These are phyloP conservation scores for Apamea monoglypha DNA, from an alignment of 2,888 invertebrate species.

Conservation along the genomic window DNA sequence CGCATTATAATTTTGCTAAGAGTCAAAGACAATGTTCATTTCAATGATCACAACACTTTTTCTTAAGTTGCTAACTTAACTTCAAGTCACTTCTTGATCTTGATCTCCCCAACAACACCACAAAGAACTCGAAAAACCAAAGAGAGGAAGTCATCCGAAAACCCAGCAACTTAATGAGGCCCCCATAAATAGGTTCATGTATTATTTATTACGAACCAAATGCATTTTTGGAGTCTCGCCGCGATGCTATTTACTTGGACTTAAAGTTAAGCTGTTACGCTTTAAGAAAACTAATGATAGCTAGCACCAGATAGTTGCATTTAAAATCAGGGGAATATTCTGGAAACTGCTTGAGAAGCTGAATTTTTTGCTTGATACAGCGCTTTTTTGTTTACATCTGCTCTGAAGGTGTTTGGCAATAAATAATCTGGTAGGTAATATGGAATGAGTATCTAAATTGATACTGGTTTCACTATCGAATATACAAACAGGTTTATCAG, in stretches of 20 bases:
- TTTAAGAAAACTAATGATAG: slow-evolving; percentile 72
- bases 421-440: background rate
- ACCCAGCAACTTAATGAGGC: slow-evolving; percentile 81
- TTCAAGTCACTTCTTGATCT: background rate
- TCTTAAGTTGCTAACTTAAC: no score
- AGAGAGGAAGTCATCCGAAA: slow-evolving; percentile 73
- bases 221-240: slow-evolving; percentile 84
- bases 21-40: background rate
- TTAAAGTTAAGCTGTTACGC: slow-evolving; percentile 77
- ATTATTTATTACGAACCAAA: slow-evolving; percentile 84
- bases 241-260: slow-evolving; percentile 77
- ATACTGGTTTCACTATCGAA: slow-evolving; percentile 24
- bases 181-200: slow-evolving; percentile 84
- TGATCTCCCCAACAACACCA: background rate
- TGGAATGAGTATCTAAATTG: slow-evolving; percentile 9
- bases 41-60: background rate
- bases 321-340: slow-evolving; percentile 55
- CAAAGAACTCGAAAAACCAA: slow-evolving; percentile 50
- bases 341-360: slow-evolving; percentile 31
- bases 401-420: background rate
- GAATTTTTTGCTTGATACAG: slow-evolving; percentile 5
- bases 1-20: background rate
- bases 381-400: slow-evolving; percentile 24
- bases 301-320: slow-evolving; percentile 65
- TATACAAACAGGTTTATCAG: slow-evolving; percentile 30